Evolutionary conservation across 1,140 invertebrate species (phyloP), one percentile per base, ranked within the genome.

Genomic region (Zelostemma sp.): DNA sequence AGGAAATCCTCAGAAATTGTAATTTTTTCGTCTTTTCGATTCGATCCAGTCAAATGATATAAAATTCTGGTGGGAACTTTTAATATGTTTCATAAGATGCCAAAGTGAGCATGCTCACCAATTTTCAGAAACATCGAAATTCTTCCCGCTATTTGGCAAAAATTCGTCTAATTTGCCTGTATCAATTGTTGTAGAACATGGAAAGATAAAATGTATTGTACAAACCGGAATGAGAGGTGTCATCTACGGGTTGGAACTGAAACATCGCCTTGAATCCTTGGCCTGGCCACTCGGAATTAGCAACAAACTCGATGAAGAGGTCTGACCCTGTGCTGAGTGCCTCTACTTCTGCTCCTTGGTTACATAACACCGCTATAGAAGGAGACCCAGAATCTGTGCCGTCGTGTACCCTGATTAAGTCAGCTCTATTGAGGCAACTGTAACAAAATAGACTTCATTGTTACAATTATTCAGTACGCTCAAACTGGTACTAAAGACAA

Each of bases 231-330:
- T 85, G 79, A 25, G 80, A 76, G 51, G 84, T 86, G 73, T 92
- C 90, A 59, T 89, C 88, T 31, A 88, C 81, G 48, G 88, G 86
- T 72, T 91, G 88, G 79, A 95, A 95, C 74, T 93, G 89, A 80
- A 91, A 95, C 74, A 87, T 91, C 21, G 93, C 93, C 78, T 93
- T 93, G 84, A 96, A 96, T 31, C 94, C 94, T 75, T 94, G 92
- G 17, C 93, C 92, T 0, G 93, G 93, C 72, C 87, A 89, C 73
- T 93, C 90, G 0, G 92, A 93, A 77, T 93, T 93, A 12, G 92
- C 90, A 33, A 93, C 90, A 76, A 96, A 96, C 78, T 95, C 92
- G 19, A 96, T 88, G 72, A 91, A 89, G 17, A 96, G 87, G 75
- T 94, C 90, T 12, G 92, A 87, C 15, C 93, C 92, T 11, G 91